phyloP scores from a whole-genome alignment of 1,140 invertebrate genomes.

The Bombus picipes region DNA sequence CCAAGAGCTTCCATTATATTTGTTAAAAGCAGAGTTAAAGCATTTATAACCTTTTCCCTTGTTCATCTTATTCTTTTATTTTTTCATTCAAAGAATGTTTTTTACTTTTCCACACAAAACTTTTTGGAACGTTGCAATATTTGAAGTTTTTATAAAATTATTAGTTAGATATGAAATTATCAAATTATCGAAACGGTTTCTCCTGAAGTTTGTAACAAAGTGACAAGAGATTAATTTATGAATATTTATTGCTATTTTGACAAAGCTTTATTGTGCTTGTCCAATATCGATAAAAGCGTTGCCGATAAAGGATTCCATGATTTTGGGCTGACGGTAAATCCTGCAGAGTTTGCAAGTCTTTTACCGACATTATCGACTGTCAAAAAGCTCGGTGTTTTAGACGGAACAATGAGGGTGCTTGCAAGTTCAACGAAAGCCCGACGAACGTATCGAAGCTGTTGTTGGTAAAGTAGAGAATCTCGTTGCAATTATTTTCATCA shows the following conservation, averaged over 20 bases:
- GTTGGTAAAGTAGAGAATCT: conserved; percentile 36
- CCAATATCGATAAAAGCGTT: not conserved
- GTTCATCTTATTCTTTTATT: not conserved
- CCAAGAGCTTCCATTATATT: not conserved
- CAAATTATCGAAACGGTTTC: not conserved
- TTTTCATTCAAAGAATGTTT: not conserved
- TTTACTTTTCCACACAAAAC: not conserved
- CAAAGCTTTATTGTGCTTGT: not conserved
- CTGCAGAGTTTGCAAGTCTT: conserved; percentile 14
- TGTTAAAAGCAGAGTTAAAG: not conserved
- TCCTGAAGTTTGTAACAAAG: not conserved
- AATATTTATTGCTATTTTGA: not conserved
- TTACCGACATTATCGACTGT: conserved; percentile 64
- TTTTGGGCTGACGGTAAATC: conserved; percentile 27
- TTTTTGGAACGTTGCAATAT: not conserved
- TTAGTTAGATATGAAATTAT: not conserved
- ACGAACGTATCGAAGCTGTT: conserved; percentile 3
- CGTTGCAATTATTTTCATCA: not conserved
- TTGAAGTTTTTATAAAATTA: not conserved
- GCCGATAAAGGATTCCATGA: conserved; percentile 18
- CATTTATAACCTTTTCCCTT: fast-evolving
- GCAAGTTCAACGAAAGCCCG: conserved; percentile 9
- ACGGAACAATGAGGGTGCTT: not conserved
- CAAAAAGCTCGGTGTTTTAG: not conserved
- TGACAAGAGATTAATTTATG: no score